Conservation (phyloP, 2,797 vertebrate species). For the Simalia tracyae region DNA sequence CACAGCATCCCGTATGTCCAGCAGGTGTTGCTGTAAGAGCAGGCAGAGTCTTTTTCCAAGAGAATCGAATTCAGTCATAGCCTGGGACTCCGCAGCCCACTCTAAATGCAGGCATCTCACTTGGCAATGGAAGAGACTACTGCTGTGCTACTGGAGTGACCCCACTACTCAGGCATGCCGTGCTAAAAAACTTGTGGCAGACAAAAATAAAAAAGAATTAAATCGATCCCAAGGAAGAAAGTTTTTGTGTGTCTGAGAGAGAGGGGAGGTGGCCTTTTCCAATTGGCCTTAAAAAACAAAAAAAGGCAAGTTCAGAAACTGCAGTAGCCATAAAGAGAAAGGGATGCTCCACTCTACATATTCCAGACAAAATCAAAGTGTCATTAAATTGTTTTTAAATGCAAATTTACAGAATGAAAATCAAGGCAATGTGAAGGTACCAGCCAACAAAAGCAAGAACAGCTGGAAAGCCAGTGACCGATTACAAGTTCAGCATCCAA, state of each 20-base stretch:
- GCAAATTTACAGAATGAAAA: slow-evolving; percentile 77
- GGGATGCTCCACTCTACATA: slow-evolving; percentile 56
- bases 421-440: slow-evolving; percentile 71
- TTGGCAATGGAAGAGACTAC: slow-evolving; percentile 41
- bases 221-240: slow-evolving; percentile 25
- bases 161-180: slow-evolving; percentile 35
- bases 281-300: slow-evolving; percentile 37
- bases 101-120: slow-evolving; percentile 40
- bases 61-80: not conserved
- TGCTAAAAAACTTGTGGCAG: slow-evolving; percentile 46
- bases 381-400: slow-evolving; percentile 76
- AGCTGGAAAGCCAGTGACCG: slow-evolving; percentile 76
- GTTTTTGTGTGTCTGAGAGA: slow-evolving; percentile 40
- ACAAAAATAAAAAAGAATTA: slow-evolving; percentile 29
- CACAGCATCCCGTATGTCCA: slow-evolving; percentile 28
- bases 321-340: slow-evolving; percentile 37
- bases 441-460: slow-evolving; percentile 80
- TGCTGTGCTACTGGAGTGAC: slow-evolving; percentile 44
- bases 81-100: slow-evolving; percentile 37
- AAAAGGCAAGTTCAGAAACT: slow-evolving; percentile 21
- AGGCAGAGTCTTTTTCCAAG: slow-evolving; percentile 25
- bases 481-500: slow-evolving; percentile 70
- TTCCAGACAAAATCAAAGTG: slow-evolving; percentile 68
- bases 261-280: slow-evolving; percentile 21
- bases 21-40: slow-evolving; percentile 65